phyloP scores from a whole-genome alignment of 2,888 invertebrate species.

The Nezara viridula region DNA sequence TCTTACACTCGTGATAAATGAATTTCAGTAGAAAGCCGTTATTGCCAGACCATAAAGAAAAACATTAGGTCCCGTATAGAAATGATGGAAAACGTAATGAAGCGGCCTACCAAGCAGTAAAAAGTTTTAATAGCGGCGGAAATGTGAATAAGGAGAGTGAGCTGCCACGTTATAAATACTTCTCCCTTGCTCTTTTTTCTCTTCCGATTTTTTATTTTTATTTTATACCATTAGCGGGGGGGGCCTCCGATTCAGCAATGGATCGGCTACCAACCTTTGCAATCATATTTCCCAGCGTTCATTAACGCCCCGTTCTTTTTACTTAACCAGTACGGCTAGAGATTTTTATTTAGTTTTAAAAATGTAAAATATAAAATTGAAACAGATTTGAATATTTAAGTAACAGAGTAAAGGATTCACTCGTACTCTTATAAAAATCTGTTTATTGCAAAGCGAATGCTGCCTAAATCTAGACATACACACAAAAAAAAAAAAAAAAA shows the following conservation, averaged over 20 bases:
- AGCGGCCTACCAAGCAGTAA: slow-evolving; percentile 17
- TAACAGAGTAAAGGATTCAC: no score
- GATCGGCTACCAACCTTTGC: neutral
- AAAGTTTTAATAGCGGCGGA: slow-evolving; percentile 28
- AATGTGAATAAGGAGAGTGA: neutral
- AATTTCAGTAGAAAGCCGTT: neutral
- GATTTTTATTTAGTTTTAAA: no score
- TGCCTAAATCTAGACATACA: no score
- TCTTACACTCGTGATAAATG: neutral
- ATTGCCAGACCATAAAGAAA: slow-evolving; percentile 26
- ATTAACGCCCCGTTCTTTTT: neutral
- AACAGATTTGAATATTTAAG: no score
- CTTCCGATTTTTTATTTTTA: neutral
- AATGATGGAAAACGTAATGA: slow-evolving; percentile 24
- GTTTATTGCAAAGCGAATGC: no score
- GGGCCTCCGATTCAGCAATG: neutral
- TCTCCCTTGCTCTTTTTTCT: neutral
- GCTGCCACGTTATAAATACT: slow-evolving; percentile 15
- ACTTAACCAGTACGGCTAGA: no score
- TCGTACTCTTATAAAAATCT: no score
- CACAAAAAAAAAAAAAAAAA: no score
- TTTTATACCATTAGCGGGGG: neutral
- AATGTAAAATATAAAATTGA: no score
- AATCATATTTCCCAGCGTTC: neutral
- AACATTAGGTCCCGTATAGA: neutral